A percentile compares a stretch with the other conserved stretches of the same genome.
These are phyloP conservation scores for Carlito syrichta DNA, from an alignment of 2,113 vertebrate genomes.

Conservation along the genomic window DNA sequence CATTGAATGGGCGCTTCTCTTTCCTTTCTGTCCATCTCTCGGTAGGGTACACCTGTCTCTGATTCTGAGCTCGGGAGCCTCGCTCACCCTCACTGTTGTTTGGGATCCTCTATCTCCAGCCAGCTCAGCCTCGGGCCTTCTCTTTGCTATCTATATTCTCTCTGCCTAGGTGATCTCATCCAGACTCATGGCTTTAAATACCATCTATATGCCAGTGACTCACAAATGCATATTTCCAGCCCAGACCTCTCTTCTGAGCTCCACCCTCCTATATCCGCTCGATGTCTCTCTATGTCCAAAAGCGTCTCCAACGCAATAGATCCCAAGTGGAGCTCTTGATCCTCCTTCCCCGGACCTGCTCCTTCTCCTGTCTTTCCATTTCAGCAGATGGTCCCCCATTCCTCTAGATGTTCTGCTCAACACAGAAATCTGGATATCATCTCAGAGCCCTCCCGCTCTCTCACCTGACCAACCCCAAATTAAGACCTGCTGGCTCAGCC, in stretches of 20 bases:
- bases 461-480: not conserved
- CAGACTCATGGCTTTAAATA: constrained; percentile 69
- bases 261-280: constrained; percentile 53
- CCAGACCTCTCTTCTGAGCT: constrained; percentile 63
- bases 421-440: not conserved
- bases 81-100: not conserved
- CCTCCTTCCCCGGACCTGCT: not conserved
- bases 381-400: not conserved
- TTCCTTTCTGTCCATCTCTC: not conserved
- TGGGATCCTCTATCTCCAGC: not conserved
- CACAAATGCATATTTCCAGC: constrained; percentile 75
- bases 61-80: not conserved
- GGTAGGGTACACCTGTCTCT: not conserved
- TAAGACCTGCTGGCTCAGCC: not conserved
- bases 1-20: not conserved
- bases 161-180: constrained; percentile 72
- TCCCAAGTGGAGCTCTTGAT: not conserved
- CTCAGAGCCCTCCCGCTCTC: too few species aligned
- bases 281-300: constrained; percentile 7
- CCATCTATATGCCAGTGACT: constrained; percentile 70
- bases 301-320: not conserved
- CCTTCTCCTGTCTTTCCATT: not conserved
- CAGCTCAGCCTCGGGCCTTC: constrained; percentile 43
- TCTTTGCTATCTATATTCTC: constrained; percentile 48
- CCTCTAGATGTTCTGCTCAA: not conserved